Evolutionary conservation across 2,888 invertebrate genomes (phyloP), one percentile per base, ranked within the genome.

Genomic region (Margaritifera margaritifera): DNA sequence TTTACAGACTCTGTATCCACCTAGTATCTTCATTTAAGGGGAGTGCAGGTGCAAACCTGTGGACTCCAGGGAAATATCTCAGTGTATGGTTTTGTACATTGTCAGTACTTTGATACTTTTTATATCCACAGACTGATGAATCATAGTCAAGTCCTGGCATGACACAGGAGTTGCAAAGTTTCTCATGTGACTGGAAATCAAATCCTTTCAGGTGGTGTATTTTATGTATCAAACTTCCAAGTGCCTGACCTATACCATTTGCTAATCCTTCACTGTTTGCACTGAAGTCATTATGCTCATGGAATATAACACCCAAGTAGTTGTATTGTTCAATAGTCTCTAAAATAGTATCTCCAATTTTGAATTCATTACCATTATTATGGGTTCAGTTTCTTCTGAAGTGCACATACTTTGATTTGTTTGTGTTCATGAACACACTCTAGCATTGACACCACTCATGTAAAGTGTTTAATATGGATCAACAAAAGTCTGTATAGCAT

Each of bases 351-450:
- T 63, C 24, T 20, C 53, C 63, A 24, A 63, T 64, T 50, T 50
- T 53, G 57, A 56, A 64, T 8, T 11, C 20, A 42, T 18, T 42
- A 20, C 57, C 51, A 22, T 27, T 59, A 19, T 25, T 11, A 19
- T 58, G 55, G 5, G 53, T 59, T 15, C 65, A 24, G 15, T 52
- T 58, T n/a, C 51, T 64, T 25, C 64, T 31, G 64, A 64, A 64
- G 25, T 64, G 64, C 42, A 64, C 51, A 55, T 22, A 58, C n/a
- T 65, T 65, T 18, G 65, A 65, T 65, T 65, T 65, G 18, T 57
- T 25, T 8, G 55, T 55, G 53, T 59, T 65, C 15, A 65, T 52
- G 15, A 65, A 25, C 6, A 65, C 65, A 18, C 65, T 51, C 64
- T 58, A 64, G 27, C 42, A 50, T 24, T 64, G 56, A 58, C 64